These are phyloP conservation scores for Chiloscyllium plagiosum DNA, from an alignment of 2,113 vertebrate genomes.

Conservation along the genomic window DNA sequence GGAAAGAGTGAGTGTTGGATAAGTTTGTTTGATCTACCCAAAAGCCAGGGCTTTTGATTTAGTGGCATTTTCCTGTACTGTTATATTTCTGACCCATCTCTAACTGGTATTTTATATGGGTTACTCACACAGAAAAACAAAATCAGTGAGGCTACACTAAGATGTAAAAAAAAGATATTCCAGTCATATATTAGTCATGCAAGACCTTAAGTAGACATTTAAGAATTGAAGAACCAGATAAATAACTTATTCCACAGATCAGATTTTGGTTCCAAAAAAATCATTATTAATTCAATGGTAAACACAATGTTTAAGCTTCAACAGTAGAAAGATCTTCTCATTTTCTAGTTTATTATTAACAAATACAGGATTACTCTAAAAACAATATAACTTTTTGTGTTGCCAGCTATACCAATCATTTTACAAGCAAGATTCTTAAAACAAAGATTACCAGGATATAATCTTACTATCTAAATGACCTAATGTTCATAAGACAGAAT, in stretches of 20 bases:
- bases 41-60: neutral
- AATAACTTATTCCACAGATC: neutral
- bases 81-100: neutral
- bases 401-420: neutral
- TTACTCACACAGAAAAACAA: neutral
- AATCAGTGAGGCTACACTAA: neutral
- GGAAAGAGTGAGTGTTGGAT: neutral
- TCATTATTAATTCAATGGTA: neutral
- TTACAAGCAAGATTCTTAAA: neutral
- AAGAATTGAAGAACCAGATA: neutral
- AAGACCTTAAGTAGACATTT: neutral
- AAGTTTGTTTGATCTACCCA: neutral
- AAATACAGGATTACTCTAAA: neutral
- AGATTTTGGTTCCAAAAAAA: neutral
- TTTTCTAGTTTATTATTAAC: neutral
- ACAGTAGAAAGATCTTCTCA: neutral
- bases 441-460: neutral
- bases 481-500: neutral
- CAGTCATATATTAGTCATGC: neutral
- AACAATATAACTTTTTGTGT: neutral
- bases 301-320: neutral
- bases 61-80: neutral
- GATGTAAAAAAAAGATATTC: neutral
- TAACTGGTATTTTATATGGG: neutral
- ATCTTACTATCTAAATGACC: neutral